Evolutionary conservation across 2,888 invertebrate species (phyloP).

Genomic region (Opisthograptis luteolata): DNA sequence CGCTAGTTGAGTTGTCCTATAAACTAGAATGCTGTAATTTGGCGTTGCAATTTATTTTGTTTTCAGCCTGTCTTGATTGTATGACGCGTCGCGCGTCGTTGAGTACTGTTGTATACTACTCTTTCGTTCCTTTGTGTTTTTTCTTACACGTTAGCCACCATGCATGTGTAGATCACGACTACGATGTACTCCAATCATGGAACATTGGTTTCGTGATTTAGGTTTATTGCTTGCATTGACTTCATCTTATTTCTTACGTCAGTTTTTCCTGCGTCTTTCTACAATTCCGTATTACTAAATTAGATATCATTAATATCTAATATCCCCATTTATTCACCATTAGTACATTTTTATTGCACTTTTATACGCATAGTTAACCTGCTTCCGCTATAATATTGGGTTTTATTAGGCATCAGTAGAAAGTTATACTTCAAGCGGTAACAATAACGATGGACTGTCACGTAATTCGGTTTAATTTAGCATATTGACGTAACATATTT

Average conservation of each 20-base stretch:
- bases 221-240: conserved; percentile 19
- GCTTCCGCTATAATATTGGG: conserved; percentile 44
- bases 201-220: conserved; percentile 33
- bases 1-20: conserved; percentile 61
- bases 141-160: conserved; percentile 36
- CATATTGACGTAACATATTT: conserved; percentile 14
- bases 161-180: conserved; percentile 27
- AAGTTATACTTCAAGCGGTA: conserved; percentile 45
- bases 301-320: conserved; percentile 9
- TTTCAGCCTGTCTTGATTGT: conserved; percentile 60
- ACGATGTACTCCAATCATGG: conserved; percentile 26
- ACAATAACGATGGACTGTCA: conserved; percentile 18
- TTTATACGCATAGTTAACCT: conserved; percentile 40
- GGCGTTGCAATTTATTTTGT: conserved; percentile 69
- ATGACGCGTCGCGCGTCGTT: conserved; percentile 56
- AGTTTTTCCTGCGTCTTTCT: background rate
- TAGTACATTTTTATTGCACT: conserved; percentile 45
- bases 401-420: conserved; percentile 44
- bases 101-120: conserved; percentile 55
- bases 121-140: conserved; percentile 50
- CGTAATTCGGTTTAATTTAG: conserved; percentile 18
- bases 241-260: conserved; percentile 7
- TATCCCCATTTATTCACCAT: conserved; percentile 36
- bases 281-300: background rate
- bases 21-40: conserved; percentile 70